A percentile compares a stretch with the other conserved stretches of the same genome.
Evolutionary conservation across 2,888 invertebrate species (phyloP).

Genomic region (Hedychridium roseum): DNA sequence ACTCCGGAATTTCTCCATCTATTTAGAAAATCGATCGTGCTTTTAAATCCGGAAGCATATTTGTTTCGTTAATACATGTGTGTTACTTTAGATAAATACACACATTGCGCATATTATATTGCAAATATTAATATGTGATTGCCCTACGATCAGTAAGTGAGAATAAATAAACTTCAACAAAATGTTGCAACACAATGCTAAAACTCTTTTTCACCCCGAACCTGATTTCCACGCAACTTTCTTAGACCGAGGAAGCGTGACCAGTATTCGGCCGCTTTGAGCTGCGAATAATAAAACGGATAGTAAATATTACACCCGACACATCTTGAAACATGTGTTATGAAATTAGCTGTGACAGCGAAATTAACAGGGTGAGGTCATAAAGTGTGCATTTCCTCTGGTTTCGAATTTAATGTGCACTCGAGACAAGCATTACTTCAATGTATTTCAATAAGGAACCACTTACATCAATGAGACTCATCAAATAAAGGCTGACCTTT

Average conservation of each 20-base stretch:
- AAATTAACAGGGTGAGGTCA: slow-evolving; percentile 5
- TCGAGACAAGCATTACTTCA: slow-evolving; percentile 34
- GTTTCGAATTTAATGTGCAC: slow-evolving; percentile 29
- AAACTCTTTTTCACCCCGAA: slow-evolving; percentile 52
- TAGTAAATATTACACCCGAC: slow-evolving; percentile 4
- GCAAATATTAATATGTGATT: slow-evolving; percentile 29
- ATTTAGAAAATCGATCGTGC: too few species aligned
- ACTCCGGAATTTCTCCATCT: too few species aligned
- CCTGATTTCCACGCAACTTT: slow-evolving; percentile 59
- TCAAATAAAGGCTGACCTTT: slow-evolving; percentile 33
- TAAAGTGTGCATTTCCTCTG: slow-evolving; percentile 35
- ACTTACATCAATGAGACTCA: slow-evolving; percentile 40
- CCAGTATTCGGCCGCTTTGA: slow-evolving; percentile 54
- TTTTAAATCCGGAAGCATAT: too few species aligned
- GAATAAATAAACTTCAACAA: slow-evolving; percentile 38
- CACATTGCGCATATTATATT: too few species aligned
- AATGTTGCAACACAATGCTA: slow-evolving; percentile 44
- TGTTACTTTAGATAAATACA: too few species aligned
- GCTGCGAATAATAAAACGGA: slow-evolving; percentile 55
- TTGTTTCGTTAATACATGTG: too few species aligned
- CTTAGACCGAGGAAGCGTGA: slow-evolving; percentile 55
- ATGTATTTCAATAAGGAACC: slow-evolving; percentile 36
- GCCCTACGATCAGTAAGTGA: slow-evolving; percentile 37
- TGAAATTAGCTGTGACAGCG: slow-evolving; percentile 1
- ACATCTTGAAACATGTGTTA: slow-evolving; percentile 7